These are phyloP conservation scores for Tragelaphus eurycerus DNA, from an alignment of 2,797 vertebrate species.

Conservation along the genomic window DNA sequence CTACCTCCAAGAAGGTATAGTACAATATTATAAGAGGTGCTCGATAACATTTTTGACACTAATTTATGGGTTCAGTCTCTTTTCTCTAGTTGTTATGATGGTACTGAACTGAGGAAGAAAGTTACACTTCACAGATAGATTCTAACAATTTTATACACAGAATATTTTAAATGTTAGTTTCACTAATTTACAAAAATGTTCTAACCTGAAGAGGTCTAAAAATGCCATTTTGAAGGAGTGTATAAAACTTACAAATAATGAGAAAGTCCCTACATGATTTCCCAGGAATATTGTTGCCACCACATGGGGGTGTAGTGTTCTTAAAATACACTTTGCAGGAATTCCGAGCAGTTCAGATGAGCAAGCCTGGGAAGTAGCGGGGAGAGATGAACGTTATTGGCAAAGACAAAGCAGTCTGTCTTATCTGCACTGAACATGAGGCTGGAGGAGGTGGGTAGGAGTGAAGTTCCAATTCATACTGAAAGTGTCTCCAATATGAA, in stretches of 20 bases:
- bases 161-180: conserved; percentile 36
- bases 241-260: neutral
- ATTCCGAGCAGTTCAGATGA: neutral
- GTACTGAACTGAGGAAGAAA: neutral
- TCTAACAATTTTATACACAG: conserved; percentile 10
- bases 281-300: conserved; percentile 8
- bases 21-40: neutral
- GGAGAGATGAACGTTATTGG: neutral
- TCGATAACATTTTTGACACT: neutral
- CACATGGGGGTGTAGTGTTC: conserved; percentile 60
- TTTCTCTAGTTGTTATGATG: neutral
- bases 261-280: neutral
- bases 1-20: neutral
- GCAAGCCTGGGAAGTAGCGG: neutral
- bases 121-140: neutral
- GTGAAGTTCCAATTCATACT: neutral
- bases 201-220: conserved; percentile 10
- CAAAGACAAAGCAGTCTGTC: neutral
- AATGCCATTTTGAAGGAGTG: neutral
- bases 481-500: neutral
- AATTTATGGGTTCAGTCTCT: neutral
- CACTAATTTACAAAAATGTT: neutral
- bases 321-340: neutral
- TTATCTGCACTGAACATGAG: neutral
- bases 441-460: neutral